phyloP scores from a whole-genome alignment of 2,797 vertebrate species.

The Siniperca undulata region DNA sequence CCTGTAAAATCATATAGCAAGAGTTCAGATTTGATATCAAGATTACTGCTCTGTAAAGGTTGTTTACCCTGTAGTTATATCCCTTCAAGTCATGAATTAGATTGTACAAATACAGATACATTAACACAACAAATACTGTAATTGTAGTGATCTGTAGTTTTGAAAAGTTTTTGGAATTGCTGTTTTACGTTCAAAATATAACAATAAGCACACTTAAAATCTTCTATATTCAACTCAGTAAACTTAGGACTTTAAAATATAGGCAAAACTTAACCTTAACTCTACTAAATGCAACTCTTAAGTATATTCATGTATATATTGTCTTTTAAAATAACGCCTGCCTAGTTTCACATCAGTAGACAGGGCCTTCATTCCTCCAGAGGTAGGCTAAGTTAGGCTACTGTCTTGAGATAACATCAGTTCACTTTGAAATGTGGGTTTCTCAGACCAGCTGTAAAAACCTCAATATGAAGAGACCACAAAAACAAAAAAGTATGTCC shows the following conservation, averaged over 20 bases:
- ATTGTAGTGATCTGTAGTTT: conserved; percentile 8
- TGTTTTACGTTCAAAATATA: conserved; percentile 27
- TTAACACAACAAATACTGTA: conserved; percentile 3
- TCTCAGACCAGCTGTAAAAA: conserved; percentile 76
- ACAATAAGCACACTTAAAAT: conserved; percentile 10
- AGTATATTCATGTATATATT: conserved; percentile 13
- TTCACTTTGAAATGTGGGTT: conserved; percentile 43
- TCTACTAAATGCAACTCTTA: conserved; percentile 40
- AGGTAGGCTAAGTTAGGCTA: conserved; percentile 32
- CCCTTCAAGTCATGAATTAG: conserved; percentile 61
- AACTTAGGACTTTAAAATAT: conserved; percentile 28
- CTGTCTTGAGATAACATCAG: conserved; percentile 24
- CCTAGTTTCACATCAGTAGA: conserved; percentile 34
- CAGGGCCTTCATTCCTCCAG: conserved; percentile 32
- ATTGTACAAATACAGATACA: conserved; percentile 35
- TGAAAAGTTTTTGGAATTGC: neutral
- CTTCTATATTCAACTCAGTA: conserved; percentile 14
- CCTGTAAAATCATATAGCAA: conserved; percentile 62
- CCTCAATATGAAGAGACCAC: conserved; percentile 24
- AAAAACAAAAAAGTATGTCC: neutral
- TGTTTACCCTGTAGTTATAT: conserved; percentile 62
- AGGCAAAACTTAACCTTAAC: conserved; percentile 10
- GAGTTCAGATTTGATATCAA: conserved; percentile 50
- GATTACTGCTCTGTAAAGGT: conserved; percentile 34
- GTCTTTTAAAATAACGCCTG: conserved; percentile 17